Evolutionary conservation across 2,797 vertebrate species (phyloP), one percentile per base, ranked within the genome.

Genomic region (Dendrocincla fuliginosa): DNA sequence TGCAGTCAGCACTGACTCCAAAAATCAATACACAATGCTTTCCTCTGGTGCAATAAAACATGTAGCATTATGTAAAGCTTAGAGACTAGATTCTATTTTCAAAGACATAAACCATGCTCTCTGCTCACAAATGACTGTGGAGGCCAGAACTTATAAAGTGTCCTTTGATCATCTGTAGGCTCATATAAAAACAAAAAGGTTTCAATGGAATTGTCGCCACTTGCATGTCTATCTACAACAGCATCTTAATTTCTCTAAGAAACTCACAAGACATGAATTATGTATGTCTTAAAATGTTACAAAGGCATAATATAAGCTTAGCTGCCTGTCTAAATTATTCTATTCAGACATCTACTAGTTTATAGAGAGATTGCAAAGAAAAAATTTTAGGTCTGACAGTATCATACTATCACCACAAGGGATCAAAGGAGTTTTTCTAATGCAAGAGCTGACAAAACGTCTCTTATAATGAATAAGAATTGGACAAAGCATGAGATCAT

Each of bases 181-280:
- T 95, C 84, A 91, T 88, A 89, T 83, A 19, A 91, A 93, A 92
- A 75, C 85, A 91, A 91, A 89, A 91, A 93, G 59, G 52, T 84
- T 94, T 95, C 89, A 94, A 76, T 42, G n/a, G 63, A 89, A 89
- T 68, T 83, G 52, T 41, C 94, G 78, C 73, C 71, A 74, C 89
- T 92, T 87, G 57, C 65, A 35, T 5, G 24, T 89, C 90, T 95
- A 28, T 76, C 81, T 71, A 59, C 55, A 87, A 79, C 42, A 75
- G 59, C 68, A 90, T 90, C 82, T 87, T 92, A 56, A 81, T 93
- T 95, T 70, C 91, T 70, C 60, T 56, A 80, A 49, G 68, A 96
- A 84, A 86, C 63, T 80, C 69, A 93, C 35, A 57, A 76, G 77
- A 65, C 41, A 84, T 97, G 90, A 98, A 97, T 96, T 96, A 97